These are phyloP conservation scores for Enteromius paludinosus DNA, from an alignment of 2,797 vertebrate species.

Conservation along the genomic window DNA sequence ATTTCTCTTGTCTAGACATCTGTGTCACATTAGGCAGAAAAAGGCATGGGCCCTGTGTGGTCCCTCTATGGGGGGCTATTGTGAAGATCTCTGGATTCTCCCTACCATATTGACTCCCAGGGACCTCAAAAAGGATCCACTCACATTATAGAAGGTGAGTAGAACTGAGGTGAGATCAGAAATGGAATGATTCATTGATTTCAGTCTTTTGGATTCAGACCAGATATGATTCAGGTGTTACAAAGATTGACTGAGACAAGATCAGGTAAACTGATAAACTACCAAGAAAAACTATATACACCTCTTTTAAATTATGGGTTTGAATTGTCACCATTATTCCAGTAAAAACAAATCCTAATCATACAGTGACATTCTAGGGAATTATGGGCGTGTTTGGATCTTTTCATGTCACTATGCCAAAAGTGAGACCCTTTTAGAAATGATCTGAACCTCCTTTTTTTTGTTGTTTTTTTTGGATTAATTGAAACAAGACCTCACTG, in stretches of 20 bases:
- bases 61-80: conserved; percentile 19
- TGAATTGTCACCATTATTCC: neutral
- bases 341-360: neutral
- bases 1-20: conserved; percentile 41
- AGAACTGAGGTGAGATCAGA: neutral
- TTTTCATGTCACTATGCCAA: neutral
- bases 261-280: neutral
- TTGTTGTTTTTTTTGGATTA: too few species aligned
- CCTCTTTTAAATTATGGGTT: neutral
- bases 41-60: conserved; percentile 41
- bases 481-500: neutral
- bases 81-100: conserved; percentile 22
- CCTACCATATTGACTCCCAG: neutral
- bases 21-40: conserved; percentile 48
- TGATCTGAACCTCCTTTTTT: neutral
- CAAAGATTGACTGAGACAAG: neutral
- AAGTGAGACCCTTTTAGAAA: neutral
- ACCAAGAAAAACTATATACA: neutral
- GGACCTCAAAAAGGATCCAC: neutral
- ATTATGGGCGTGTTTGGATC: neutral
- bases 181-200: neutral
- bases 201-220: neutral
- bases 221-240: neutral
- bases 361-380: too few species aligned
- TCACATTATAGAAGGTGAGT: neutral